Base-by-base conservation (phyloP, 2,113 vertebrate species). In the Scalopus aquaticus region DNA sequence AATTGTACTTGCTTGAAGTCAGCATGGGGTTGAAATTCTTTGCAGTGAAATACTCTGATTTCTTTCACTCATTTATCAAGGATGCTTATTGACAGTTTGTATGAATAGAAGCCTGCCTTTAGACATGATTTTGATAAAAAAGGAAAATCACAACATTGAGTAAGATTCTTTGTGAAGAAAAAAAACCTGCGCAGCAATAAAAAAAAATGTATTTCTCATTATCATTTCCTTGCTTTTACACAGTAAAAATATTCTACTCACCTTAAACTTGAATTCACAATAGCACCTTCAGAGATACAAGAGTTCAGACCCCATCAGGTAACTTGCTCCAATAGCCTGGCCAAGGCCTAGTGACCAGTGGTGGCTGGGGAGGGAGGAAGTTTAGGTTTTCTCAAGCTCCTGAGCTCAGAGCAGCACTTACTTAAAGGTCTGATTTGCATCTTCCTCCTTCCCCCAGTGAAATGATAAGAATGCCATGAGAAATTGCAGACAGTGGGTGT, bases 1-100 rank as follows among this genome's bases (percentile, higher is more conserved):
- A 97, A 90, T 88, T 82, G 56, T 88, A 92, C 72, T 95, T 93
- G 94, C 92, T 92, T 95, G 42, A 96, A 96, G 84, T 96, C 95
- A 97, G 96, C 90, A 82, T 88, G 90, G 84, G 88, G 88, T 77
- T 92, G 95, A 91, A 94, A 94, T 84, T 91, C 89, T 90, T 95
- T 72, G 70, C 46, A 64, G 80, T 42, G 56, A 94, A 56, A 93
- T 82, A 64, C 77, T 56, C 87, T 60, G 72, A 94, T 94, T 93
- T 96, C 84, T 92, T 96, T 80, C 84, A 85, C 42, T 92, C 60
- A 35, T 94, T 96, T 87, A 96, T 96, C 96, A 93, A 88, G 81
- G 74, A 73, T 78, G 80, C 51, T 78, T 95, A 96, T 88, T 76
- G 96, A 90, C 94, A 90, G 84, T 90, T 89, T 95, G 67, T 78